These are phyloP conservation scores for Rhodeus uyekii DNA, from an alignment of 2,797 vertebrate genomes.

Conservation along the genomic window DNA sequence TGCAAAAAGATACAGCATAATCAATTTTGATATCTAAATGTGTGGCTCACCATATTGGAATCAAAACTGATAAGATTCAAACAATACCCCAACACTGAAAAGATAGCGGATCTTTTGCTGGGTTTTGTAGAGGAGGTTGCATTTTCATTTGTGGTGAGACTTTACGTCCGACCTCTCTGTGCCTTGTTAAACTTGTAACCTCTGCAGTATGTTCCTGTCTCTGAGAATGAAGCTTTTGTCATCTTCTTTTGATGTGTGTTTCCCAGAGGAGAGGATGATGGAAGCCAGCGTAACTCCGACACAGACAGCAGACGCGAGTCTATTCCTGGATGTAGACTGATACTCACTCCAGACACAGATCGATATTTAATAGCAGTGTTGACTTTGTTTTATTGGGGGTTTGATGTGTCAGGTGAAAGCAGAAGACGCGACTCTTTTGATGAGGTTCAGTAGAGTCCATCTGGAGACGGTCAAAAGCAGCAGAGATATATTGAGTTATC, in stretches of 20 bases:
- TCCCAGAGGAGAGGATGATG: background rate
- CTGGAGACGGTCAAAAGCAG: background rate
- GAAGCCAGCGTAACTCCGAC: background rate
- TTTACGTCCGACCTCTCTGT: background rate
- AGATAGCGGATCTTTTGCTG: background rate
- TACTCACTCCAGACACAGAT: background rate
- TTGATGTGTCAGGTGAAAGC: conserved; percentile 13
- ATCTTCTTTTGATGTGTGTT: conserved; percentile 1
- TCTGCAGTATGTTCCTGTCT: background rate
- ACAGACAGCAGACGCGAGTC: background rate
- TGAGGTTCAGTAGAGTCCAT: background rate
- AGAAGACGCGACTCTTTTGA: background rate
- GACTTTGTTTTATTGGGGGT: background rate
- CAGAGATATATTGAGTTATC: background rate
- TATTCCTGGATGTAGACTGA: conserved; percentile 3
- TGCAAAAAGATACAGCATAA: no score
- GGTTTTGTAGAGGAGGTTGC: background rate
- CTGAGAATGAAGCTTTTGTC: background rate
- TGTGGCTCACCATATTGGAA: no score
- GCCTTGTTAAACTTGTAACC: conserved; percentile 23
- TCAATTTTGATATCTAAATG: no score
- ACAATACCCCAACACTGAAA: background rate
- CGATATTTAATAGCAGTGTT: conserved; percentile 19
- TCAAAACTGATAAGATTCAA: background rate
- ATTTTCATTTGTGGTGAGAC: background rate